Percentiles rank a stretch among this genome's conserved stretches.
Conservation (phyloP, 2,888 invertebrate genomes). For the Drosophila eohydei region DNA sequence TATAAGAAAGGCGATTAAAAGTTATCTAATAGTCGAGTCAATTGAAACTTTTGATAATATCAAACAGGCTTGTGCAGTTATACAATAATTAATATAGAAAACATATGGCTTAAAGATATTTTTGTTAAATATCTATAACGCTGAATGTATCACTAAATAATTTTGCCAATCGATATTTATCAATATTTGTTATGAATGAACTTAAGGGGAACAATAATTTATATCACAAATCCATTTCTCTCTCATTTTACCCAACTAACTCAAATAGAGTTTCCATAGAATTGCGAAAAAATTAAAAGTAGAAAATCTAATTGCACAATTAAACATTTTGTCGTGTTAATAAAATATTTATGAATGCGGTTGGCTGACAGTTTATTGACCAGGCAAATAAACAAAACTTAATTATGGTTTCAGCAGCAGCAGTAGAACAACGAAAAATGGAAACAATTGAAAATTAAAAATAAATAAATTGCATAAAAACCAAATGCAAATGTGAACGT, state of each 20-base stretch:
- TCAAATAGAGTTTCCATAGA: background rate
- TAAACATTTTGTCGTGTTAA: conserved; percentile 73
- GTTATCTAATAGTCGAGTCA: background rate
- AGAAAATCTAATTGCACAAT: conserved; percentile 62
- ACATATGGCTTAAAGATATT: too few species aligned
- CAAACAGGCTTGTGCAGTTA: too few species aligned
- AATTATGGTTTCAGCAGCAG: conserved; percentile 55
- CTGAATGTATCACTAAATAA: too few species aligned
- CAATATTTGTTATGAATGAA: background rate
- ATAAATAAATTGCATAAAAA: conserved; percentile 13
- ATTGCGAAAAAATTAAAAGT: conserved; percentile 8
- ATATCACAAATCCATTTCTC: background rate
- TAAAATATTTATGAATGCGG: conserved; percentile 76
- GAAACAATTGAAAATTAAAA: conserved; percentile 18
- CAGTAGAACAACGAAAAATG: conserved; percentile 17
- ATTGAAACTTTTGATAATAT: background rate
- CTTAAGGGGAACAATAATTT: too few species aligned
- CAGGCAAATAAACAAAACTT: conserved; percentile 71
- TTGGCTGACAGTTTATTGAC: conserved; percentile 56
- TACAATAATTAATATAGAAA: too few species aligned
- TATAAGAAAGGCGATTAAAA: background rate
- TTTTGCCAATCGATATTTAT: background rate
- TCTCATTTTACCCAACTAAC: background rate
- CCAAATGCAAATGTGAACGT: conserved; percentile 9
- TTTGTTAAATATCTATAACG: too few species aligned